Evolutionary conservation across 2,888 invertebrate species (phyloP).

Genomic region (Drosophila anomalata): DNA sequence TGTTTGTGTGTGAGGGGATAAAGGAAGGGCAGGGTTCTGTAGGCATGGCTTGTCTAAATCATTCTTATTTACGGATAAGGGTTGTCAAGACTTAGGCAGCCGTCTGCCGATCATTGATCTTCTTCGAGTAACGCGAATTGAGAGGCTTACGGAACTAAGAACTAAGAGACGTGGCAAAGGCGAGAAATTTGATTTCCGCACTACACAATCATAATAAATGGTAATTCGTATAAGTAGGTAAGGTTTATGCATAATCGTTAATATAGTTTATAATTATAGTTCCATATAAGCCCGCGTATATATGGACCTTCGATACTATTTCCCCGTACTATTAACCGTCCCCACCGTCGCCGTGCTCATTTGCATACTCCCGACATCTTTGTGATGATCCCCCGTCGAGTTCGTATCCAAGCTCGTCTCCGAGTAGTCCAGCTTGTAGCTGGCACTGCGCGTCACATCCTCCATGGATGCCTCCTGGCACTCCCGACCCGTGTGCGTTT

Average conservation of each 20-base stretch:
- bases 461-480: constrained; percentile 97
- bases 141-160: constrained; percentile 70
- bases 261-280: constrained; percentile 57
- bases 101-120: constrained; percentile 17
- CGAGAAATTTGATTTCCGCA: constrained; percentile 82
- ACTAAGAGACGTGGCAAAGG: constrained; percentile 71
- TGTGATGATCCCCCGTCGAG: constrained; percentile 39
- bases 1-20: constrained; percentile 9
- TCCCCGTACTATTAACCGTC: constrained; percentile 59
- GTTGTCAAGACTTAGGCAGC: constrained; percentile 53
- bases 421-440: constrained; percentile 88
- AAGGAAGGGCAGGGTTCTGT: background rate
- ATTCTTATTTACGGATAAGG: constrained; percentile 37
- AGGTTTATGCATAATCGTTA: constrained; percentile 61
- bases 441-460: constrained; percentile 91
- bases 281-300: constrained; percentile 36
- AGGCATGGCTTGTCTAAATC: constrained; percentile 31
- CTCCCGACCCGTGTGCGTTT: constrained; percentile 92
- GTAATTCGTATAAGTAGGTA: constrained; percentile 69
- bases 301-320: constrained; percentile 48
- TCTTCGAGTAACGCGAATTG: constrained; percentile 56
- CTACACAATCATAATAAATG: constrained; percentile 69
- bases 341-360: constrained; percentile 52
- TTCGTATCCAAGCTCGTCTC: constrained; percentile 55
- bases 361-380: constrained; percentile 54